Conservation (phyloP, 2,797 vertebrate genomes). For the Catostomus latipinnis region DNA sequence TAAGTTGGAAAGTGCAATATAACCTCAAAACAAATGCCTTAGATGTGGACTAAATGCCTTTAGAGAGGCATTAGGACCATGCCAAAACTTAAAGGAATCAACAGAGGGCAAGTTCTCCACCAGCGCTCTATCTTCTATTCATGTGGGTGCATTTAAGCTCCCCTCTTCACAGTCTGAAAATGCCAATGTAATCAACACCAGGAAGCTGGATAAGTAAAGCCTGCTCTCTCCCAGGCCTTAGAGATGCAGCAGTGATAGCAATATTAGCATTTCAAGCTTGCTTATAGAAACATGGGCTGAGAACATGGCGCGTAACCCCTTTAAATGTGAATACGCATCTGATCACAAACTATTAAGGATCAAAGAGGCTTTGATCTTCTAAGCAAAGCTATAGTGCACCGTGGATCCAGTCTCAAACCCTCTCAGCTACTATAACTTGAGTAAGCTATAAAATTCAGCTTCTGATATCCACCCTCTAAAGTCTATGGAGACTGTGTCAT, state of each 20-base stretch:
- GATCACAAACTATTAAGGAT: constrained; percentile 35
- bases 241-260: constrained; percentile 27
- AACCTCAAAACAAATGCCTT: neutral
- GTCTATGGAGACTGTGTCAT: constrained; percentile 14
- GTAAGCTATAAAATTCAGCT: constrained; percentile 9
- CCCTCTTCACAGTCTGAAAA: constrained; percentile 28
- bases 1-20: neutral
- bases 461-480: constrained; percentile 15
- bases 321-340: constrained; percentile 4
- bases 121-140: constrained; percentile 30
- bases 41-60: neutral
- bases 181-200: constrained; percentile 48
- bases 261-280: constrained; percentile 21
- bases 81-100: constrained; percentile 33
- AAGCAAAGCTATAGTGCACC: constrained; percentile 13
- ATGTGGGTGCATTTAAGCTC: constrained; percentile 49
- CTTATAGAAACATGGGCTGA: constrained; percentile 18
- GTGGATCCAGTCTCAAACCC: constrained; percentile 23
- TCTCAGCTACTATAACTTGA: constrained; percentile 5
- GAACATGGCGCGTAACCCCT: neutral
- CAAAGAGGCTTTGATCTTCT: constrained; percentile 41
- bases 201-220: constrained; percentile 40
- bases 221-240: constrained; percentile 10
- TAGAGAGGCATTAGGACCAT: neutral
- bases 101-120: constrained; percentile 33